Base-by-base conservation (phyloP, 2,888 invertebrate genomes). In the Pinctada fucata region DNA sequence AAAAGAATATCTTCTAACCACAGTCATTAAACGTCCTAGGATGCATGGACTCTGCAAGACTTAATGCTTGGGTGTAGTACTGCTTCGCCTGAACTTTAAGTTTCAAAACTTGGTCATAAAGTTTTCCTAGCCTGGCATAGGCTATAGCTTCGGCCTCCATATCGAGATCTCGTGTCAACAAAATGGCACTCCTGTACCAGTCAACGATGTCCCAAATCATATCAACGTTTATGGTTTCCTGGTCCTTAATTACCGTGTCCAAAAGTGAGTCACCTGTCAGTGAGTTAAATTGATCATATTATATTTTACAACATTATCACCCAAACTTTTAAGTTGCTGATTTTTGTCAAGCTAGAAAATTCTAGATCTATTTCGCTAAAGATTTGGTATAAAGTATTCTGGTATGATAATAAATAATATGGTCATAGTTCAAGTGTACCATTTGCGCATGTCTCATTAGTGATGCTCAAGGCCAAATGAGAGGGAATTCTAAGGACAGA, bases 121-220 rank as follows among this genome's bases (percentile, higher is more conserved):
- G 75, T 6, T 63, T 72, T 8, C 85, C 86, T 13, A 86, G 49
- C n/a, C 82, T 73, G 31, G 79, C 75, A 8, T 75, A 70, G 6
- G 84, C 81, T 48, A 83, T 81, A 2, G 86, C 87, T 72, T 87
- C 86, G 50, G 69, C 64, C 51, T 85, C 82, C 47, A 84, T 76
- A 64, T 85, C 85, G 50, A 79, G 68, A 50, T 81, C 83, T 49
- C 82, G 79, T 6, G 80, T 82, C 66, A 80, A 74, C 70, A 80
- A 66, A 65, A 83, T 75, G 2, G 83, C 76, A 13, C 79, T 72
- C 71, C 80, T 82, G 79, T 85, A 86, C 83, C 85, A 86, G 77
- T 87, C 87, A 3, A 86, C 78, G 2, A 85, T 80, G n/a, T 86
- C 86, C 81, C 82, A 86, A 5, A 86, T 77, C 81, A 85, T 81